Percentiles rank a stretch among this genome's conserved stretches.
Evolutionary conservation across 1,140 invertebrate species (phyloP).

Genomic region (Diorhabda carinulata): DNA sequence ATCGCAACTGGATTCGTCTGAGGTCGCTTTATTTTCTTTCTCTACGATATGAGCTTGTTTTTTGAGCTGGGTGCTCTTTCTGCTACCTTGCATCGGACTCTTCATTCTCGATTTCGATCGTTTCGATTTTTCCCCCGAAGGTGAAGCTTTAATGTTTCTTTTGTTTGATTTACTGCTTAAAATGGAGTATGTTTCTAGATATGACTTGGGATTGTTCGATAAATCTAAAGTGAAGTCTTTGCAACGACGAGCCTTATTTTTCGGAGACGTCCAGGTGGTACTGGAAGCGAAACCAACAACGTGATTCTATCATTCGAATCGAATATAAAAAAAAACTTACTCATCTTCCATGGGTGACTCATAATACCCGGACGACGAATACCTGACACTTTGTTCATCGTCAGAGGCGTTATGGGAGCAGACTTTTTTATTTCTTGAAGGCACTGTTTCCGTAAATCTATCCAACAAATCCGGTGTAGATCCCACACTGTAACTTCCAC

Average conservation of each 20-base stretch:
- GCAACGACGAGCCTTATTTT: slow-evolving; percentile 53
- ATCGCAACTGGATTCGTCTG: slow-evolving; percentile 63
- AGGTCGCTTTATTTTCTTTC: slow-evolving; percentile 40
- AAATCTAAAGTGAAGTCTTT: slow-evolving; percentile 68
- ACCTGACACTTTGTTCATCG: slow-evolving; percentile 64
- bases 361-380: slow-evolving; percentile 74
- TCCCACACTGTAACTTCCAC: slow-evolving; percentile 61
- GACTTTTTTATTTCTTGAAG: slow-evolving; percentile 38
- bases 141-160: slow-evolving; percentile 50
- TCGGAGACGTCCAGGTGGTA: slow-evolving; percentile 34
- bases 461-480: slow-evolving; percentile 50
- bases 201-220: slow-evolving; percentile 44
- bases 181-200: slow-evolving; percentile 48
- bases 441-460: slow-evolving; percentile 41
- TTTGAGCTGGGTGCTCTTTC: slow-evolving; percentile 38
- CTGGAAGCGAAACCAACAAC: slow-evolving; percentile 20
- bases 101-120: slow-evolving; percentile 55
- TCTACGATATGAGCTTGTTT: slow-evolving; percentile 16
- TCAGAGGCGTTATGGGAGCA: slow-evolving; percentile 51
- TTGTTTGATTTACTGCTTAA: slow-evolving; percentile 46
- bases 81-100: slow-evolving; percentile 53
- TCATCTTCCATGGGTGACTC: slow-evolving; percentile 72
- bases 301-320: background rate
- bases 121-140: slow-evolving; percentile 42
- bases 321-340: slow-evolving; percentile 41